A percentile compares a stretch with the other conserved stretches of the same genome.
Conservation (phyloP, 2,888 invertebrate species). For the Ctena decussata region DNA sequence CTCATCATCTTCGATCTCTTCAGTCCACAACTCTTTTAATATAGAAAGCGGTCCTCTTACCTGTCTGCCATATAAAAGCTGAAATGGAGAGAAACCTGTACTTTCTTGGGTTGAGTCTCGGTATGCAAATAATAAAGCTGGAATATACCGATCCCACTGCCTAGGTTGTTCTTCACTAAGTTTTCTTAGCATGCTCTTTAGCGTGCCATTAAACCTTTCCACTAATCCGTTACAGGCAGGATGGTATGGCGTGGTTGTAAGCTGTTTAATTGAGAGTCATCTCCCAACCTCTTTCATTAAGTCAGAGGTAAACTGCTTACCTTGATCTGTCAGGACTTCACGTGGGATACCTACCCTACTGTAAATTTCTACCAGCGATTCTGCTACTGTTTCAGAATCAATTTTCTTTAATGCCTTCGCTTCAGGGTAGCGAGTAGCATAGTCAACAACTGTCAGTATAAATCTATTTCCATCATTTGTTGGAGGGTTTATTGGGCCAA, state of each 20-base stretch:
- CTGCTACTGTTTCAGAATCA: conserved; percentile 58
- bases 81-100: conserved; percentile 51
- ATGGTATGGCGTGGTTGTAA: conserved; percentile 61
- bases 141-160: conserved; percentile 66
- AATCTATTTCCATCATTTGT: conserved; percentile 55
- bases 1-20: conserved; percentile 13
- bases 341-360: conserved; percentile 38
- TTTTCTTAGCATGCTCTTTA: conserved; percentile 64
- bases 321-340: conserved; percentile 48
- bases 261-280: conserved; percentile 42
- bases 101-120: conserved; percentile 56
- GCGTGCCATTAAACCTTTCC: conserved; percentile 66
- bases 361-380: conserved; percentile 58
- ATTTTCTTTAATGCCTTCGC: conserved; percentile 49
- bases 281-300: conserved; percentile 54
- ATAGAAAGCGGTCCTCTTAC: conserved; percentile 49
- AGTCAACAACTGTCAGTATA: conserved; percentile 61
- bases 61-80: conserved; percentile 63
- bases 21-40: conserved; percentile 54
- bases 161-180: conserved; percentile 44
- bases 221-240: conserved; percentile 55
- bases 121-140: conserved; percentile 58
- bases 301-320: conserved; percentile 61
- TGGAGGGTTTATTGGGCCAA: conserved; percentile 47
- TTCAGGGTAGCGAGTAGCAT: conserved; percentile 64